Conservation (phyloP, 2,888 invertebrate genomes). For the Calameuta pallipes region DNA sequence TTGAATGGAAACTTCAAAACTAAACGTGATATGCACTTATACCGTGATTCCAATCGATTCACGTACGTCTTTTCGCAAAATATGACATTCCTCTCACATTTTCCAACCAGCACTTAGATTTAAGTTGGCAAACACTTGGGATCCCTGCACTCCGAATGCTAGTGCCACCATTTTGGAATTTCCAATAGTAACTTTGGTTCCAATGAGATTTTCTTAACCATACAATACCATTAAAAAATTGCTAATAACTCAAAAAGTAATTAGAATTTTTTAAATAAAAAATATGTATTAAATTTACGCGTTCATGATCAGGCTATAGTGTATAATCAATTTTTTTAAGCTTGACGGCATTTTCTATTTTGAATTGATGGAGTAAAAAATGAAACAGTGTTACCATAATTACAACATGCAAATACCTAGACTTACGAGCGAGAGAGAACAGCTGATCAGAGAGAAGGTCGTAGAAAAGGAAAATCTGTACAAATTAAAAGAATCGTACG, state of each 20-base stretch:
- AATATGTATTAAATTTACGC: not conserved
- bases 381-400: not conserved
- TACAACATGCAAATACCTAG: conserved; percentile 23
- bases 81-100: conserved; percentile 10
- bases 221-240: not conserved
- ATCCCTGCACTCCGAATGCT: not conserved
- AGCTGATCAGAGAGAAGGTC: conserved; percentile 40
- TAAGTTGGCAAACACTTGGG: not conserved
- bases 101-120: not conserved
- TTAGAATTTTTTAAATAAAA: not conserved
- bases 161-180: not conserved
- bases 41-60: not conserved
- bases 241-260: not conserved
- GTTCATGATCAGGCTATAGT: not conserved
- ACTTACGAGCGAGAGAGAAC: conserved; percentile 34
- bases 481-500: conserved; percentile 34
- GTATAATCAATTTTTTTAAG: not conserved
- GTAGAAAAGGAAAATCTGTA: conserved; percentile 36
- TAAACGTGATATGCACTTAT: not conserved
- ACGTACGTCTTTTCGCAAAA: not conserved
- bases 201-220: not conserved
- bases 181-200: not conserved
- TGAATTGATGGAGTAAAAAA: not conserved
- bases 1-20: not conserved
- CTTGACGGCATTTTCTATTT: not conserved